Base-by-base conservation (phyloP, 2,888 invertebrate species). In the Xestia rhomboidea region DNA sequence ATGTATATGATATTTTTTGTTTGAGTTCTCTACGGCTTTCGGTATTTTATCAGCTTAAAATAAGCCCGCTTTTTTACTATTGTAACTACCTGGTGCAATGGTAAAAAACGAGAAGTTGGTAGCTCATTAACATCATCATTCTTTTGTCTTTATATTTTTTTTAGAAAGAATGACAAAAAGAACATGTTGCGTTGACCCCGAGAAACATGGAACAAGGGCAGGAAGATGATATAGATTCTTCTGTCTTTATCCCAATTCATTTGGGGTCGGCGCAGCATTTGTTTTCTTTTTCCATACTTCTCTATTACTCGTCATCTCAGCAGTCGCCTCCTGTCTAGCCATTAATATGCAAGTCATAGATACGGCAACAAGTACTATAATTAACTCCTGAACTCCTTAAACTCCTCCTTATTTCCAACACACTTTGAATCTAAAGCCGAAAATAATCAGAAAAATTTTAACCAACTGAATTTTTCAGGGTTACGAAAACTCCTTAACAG, bases 401-500 rank as follows among this genome's bases (percentile, higher is more conserved):
- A 5, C 54, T 54, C n/a, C 13, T n/a, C 13, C n/a, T 13, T 3
- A 5, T 27, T 57, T 27, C 7, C 2, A 27, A 27, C 15, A 27
- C 27, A 57, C 57, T 15, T 15, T 57, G 2, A 27, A 57, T 27
- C 15, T 2, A 15, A 57, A 60, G 7, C 15, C 15, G 3, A 15
- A 57, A n/a, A 34, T 7, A 64, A 63, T 13, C 24, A 15, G 15
- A 41, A n/a, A 54, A n/a, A n/a, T n/a, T 4, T 24, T 2, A 30
- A 51, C 15, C 7, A 30, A 34, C n/a, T 38, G 27, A 21, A 41
- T 15, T 85, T 89, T 87, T 21, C 90, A 96, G 96, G 95, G 95
- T 2, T 96, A 93, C 73, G 94, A 94, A 60, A 78, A 38, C 34
- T 88, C 91, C 2, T 85, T 96, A 15, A 90, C 89, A 73, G 72